Percentiles rank a stretch among this genome's conserved stretches.
These are phyloP conservation scores for Blastobasis lacticolella DNA, from an alignment of 2,888 invertebrate species.

Conservation along the genomic window DNA sequence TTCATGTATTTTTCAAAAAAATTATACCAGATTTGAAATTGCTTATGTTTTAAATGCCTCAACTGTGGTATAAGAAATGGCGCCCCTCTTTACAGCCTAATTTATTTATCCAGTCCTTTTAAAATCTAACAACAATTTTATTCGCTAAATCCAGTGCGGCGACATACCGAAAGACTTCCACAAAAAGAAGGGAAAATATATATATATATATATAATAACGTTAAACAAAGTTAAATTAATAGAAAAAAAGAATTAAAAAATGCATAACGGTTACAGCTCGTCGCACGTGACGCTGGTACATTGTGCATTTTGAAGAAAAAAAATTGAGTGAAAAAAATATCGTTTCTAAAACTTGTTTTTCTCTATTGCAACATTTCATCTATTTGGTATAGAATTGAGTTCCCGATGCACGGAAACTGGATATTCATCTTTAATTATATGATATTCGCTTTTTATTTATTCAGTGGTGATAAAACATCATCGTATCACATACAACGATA, in stretches of 20 bases:
- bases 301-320: constrained; percentile 3
- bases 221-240: not conserved
- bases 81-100: constrained; percentile 6
- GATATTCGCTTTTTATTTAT: too few species aligned
- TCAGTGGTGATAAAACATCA: too few species aligned
- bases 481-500: too few species aligned
- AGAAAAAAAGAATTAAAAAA: not conserved
- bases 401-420: not conserved
- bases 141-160: not conserved
- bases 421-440: too few species aligned
- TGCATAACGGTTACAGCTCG: not conserved
- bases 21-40: too few species aligned
- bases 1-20: too few species aligned
- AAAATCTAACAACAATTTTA: constrained; percentile 15
- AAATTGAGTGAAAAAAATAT: not conserved
- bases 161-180: not conserved
- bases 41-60: too few species aligned
- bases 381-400: not conserved
- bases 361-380: not conserved
- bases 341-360: not conserved
- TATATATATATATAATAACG: too few species aligned
- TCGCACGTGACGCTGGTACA: not conserved
- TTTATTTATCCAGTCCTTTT: constrained; percentile 10
- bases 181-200: too few species aligned
- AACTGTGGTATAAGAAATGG: too few species aligned